These are phyloP conservation scores for Poecile montanus DNA, from an alignment of 2,797 vertebrate species.

Conservation along the genomic window DNA sequence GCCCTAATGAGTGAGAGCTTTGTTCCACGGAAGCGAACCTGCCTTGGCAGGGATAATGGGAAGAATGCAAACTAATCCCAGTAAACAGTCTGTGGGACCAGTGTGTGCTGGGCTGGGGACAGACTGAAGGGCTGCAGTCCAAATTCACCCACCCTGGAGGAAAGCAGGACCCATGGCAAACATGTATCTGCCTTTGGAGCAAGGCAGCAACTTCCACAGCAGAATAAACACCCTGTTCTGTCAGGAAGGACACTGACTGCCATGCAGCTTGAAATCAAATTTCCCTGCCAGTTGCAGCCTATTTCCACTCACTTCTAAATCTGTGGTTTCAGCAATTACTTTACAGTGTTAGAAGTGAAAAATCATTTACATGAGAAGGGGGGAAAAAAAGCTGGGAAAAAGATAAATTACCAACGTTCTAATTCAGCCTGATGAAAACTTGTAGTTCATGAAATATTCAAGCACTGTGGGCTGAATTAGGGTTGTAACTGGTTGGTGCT, in stretches of 20 bases:
- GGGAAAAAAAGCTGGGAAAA: background rate
- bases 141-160: background rate
- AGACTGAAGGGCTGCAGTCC: background rate
- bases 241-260: background rate
- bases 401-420: background rate
- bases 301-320: background rate
- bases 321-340: background rate
- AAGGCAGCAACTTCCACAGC: background rate
- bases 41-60: background rate
- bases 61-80: slow-evolving; percentile 21
- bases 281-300: background rate
- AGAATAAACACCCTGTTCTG: background rate
- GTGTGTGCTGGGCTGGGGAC: background rate
- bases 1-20: background rate
- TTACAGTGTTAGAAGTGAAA: slow-evolving; percentile 29
- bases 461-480: slow-evolving; percentile 26
- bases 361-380: slow-evolving; percentile 24
- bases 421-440: slow-evolving; percentile 49
- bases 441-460: slow-evolving; percentile 44
- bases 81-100: background rate
- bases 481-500: slow-evolving; percentile 12
- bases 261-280: background rate
- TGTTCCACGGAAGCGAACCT: background rate
- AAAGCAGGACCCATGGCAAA: background rate
- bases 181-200: background rate